phyloP scores from a whole-genome alignment of 1,140 invertebrate genomes.

The Asbolus verrucosus region DNA sequence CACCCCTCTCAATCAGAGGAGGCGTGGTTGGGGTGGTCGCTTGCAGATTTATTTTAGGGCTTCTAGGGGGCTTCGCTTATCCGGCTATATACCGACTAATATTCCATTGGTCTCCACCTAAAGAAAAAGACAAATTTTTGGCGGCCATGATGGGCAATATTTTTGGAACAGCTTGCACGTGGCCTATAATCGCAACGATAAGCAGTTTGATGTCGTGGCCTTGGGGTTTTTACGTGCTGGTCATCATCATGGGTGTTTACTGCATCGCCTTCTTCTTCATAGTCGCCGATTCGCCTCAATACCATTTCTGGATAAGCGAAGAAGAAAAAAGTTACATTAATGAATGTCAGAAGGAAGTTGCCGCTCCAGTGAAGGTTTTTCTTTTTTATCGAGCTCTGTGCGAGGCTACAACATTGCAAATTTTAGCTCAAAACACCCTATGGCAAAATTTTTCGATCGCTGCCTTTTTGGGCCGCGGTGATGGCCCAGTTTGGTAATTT shows the following conservation, averaged over 20 bases:
- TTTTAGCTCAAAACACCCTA: conserved; percentile 13
- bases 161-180: conserved; percentile 81
- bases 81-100: conserved; percentile 79
- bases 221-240: conserved; percentile 79
- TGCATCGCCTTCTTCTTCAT: conserved; percentile 73
- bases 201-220: conserved; percentile 80
- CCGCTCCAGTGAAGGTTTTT: conserved; percentile 65
- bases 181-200: conserved; percentile 78
- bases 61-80: conserved; percentile 72
- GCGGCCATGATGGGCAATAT: conserved; percentile 78
- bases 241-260: conserved; percentile 73
- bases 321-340: conserved; percentile 83
- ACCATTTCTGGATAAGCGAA: conserved; percentile 80
- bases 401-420: conserved; percentile 49
- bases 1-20: neutral
- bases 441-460: conserved; percentile 64
- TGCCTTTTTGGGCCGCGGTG: conserved; percentile 76
- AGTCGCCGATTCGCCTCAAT: conserved; percentile 79
- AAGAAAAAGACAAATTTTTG: conserved; percentile 80
- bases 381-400: too few relatives aligned
- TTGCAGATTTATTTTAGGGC: neutral
- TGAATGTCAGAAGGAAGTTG: conserved; percentile 68
- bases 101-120: conserved; percentile 78
- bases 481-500: conserved; percentile 79
- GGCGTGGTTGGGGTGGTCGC: neutral